Conservation (phyloP, 2,113 vertebrate species). For the Anas platyrhynchos region DNA sequence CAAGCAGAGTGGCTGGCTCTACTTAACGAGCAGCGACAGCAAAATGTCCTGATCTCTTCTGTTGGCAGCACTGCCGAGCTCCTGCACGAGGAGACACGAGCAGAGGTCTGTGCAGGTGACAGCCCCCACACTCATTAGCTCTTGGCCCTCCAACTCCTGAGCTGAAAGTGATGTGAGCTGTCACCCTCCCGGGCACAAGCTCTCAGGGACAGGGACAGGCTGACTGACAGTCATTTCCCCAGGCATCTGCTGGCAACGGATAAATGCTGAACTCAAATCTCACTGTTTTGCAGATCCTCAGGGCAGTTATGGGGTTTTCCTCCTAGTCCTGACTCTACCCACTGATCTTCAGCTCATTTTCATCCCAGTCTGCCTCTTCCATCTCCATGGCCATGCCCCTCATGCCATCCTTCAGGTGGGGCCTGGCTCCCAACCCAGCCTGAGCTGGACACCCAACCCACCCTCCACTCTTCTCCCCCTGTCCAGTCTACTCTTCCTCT, state of each 20-base stretch:
- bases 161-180: not conserved
- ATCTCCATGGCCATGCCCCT: not conserved
- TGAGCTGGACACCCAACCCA: not conserved
- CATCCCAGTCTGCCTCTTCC: not conserved
- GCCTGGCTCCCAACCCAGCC: not conserved
- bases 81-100: not conserved
- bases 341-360: not conserved
- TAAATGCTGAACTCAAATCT: not conserved
- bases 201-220: not conserved
- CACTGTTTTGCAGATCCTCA: not conserved
- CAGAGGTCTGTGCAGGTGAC: not conserved
- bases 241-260: not conserved
- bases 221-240: not conserved
- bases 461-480: rapidly evolving
- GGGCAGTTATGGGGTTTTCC: not conserved
- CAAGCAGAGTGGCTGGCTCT: too few relatives aligned
- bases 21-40: not conserved
- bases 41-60: not conserved
- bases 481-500: not conserved
- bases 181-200: too few relatives aligned
- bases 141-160: not conserved
- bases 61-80: rapidly evolving
- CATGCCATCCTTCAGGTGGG: not conserved
- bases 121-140: not conserved
- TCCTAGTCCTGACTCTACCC: not conserved